phyloP scores from a whole-genome alignment of 2,888 invertebrate species.

The Dione vanillae region DNA sequence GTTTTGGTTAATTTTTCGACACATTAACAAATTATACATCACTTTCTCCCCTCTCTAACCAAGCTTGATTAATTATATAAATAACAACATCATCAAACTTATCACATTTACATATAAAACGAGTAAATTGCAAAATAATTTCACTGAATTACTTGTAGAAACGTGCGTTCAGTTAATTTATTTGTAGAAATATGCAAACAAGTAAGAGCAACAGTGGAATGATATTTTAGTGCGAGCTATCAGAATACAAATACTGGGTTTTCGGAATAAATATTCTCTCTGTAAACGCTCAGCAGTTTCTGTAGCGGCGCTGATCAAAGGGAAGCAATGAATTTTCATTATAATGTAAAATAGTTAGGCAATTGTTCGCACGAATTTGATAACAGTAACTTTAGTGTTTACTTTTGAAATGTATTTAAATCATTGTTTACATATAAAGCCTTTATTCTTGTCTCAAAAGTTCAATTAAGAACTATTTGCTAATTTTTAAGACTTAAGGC shows the following conservation, averaged over 20 bases:
- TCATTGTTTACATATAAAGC: not conserved
- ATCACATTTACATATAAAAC: slow-evolving; percentile 4
- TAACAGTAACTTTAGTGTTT: slow-evolving; percentile 13
- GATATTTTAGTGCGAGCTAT: slow-evolving; percentile 37
- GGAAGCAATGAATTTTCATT: slow-evolving; percentile 32
- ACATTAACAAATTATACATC: too few species aligned
- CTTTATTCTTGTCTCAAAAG: not conserved
- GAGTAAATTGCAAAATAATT: not conserved
- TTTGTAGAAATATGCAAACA: slow-evolving; percentile 37
- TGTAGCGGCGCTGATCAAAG: slow-evolving; percentile 29
- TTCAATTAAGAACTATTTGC: too few species aligned
- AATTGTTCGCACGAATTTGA: slow-evolving; percentile 24
- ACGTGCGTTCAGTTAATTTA: slow-evolving; percentile 20
- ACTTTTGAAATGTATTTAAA: slow-evolving; percentile 8
- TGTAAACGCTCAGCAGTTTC: slow-evolving; percentile 32
- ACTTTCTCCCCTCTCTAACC: too few species aligned
- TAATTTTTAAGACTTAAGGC: too few species aligned
- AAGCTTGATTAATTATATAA: too few species aligned
- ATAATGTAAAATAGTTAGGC: slow-evolving; percentile 28
- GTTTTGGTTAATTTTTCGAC: too few species aligned
- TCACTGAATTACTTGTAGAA: not conserved
- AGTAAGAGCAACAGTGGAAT: slow-evolving; percentile 32
- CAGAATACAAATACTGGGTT: slow-evolving; percentile 35
- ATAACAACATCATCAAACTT: not conserved
- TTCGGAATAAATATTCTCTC: slow-evolving; percentile 33